Evolutionary conservation across 2,888 invertebrate species (phyloP).

Genomic region (Mechanitis messenoides): DNA sequence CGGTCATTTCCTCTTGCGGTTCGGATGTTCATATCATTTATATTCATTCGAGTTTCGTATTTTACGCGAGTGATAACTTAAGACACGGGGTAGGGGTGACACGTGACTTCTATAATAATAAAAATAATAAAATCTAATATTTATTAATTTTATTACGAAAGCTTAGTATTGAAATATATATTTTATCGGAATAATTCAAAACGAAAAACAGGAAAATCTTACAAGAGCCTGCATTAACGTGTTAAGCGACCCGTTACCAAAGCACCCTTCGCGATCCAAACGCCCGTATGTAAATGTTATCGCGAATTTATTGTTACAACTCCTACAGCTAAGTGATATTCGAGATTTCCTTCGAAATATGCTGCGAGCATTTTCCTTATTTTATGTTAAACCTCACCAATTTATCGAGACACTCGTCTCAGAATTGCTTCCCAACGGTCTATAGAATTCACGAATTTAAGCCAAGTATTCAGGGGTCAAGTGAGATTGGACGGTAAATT

Average conservation of each 20-base stretch:
- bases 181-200: constrained; percentile 17
- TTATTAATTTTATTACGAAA: too few species aligned
- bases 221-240: constrained; percentile 47
- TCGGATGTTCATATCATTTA: constrained; percentile 69
- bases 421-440: constrained; percentile 10
- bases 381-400: constrained; percentile 41
- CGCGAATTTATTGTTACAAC: constrained; percentile 70
- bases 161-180: constrained; percentile 7
- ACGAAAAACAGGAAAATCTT: constrained; percentile 43
- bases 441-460: constrained; percentile 17
- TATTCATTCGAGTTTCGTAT: constrained; percentile 63
- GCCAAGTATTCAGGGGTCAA: constrained; percentile 32
- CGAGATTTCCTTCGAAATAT: constrained; percentile 61
- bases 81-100: neutral
- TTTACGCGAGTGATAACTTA: constrained; percentile 50
- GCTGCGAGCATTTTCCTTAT: constrained; percentile 53
- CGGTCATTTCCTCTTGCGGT: constrained; percentile 67
- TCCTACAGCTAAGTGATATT: constrained; percentile 70
- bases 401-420: constrained; percentile 31
- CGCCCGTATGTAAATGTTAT: constrained; percentile 66
- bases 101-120: neutral
- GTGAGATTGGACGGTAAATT: constrained; percentile 35
- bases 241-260: constrained; percentile 60
- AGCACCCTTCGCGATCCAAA: constrained; percentile 51
- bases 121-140: too few species aligned